Evolutionary conservation across 2,888 invertebrate genomes (phyloP).

Genomic region (Thymelicus acteon): DNA sequence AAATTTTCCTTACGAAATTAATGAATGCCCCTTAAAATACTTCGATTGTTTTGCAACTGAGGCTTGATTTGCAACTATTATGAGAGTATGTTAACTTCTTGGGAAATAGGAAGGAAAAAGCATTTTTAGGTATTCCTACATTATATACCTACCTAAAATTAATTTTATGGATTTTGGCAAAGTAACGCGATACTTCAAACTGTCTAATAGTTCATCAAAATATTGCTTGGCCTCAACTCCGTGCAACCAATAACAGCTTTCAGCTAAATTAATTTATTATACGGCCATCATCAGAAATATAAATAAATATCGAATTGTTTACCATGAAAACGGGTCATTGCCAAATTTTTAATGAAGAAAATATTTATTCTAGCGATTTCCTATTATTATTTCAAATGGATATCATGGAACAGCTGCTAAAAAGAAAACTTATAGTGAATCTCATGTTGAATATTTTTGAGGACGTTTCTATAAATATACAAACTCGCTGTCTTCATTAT

Average conservation of each 20-base stretch:
- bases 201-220: not conserved
- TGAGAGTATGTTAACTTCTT: too few species aligned
- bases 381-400: too few species aligned
- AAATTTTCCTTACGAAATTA: too few species aligned
- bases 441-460: slow-evolving; percentile 17
- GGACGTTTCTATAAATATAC: slow-evolving; percentile 20
- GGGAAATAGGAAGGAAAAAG: too few species aligned
- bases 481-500: slow-evolving; percentile 18
- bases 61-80: too few species aligned
- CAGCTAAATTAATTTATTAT: not conserved
- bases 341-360: not conserved
- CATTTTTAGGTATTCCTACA: too few species aligned
- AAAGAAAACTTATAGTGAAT: slow-evolving; percentile 11
- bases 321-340: not conserved
- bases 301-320: not conserved
- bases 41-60: too few species aligned
- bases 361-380: too few species aligned
- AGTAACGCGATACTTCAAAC: slow-evolving; percentile 1
- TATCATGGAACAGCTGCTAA: too few species aligned
- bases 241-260: not conserved
- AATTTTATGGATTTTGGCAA: too few species aligned
- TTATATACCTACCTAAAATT: too few species aligned
- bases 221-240: not conserved
- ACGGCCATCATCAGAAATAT: not conserved
- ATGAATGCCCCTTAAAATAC: too few species aligned